phyloP scores from a whole-genome alignment of 2,113 vertebrate species.

The Ciconia maguari region DNA sequence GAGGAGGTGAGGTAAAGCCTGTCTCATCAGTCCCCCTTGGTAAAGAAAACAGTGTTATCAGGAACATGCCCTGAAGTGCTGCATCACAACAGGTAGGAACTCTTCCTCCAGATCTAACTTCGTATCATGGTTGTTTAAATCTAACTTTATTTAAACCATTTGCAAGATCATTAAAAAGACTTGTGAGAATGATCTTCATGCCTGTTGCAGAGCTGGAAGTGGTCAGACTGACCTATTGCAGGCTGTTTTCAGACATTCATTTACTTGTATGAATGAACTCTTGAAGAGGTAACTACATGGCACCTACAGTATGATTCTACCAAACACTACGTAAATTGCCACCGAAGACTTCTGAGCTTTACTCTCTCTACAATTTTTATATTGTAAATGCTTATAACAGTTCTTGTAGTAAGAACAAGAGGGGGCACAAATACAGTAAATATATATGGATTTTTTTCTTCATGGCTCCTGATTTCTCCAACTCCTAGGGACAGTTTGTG shows the following conservation, averaged over 20 bases:
- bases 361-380: neutral
- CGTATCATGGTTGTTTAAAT: neutral
- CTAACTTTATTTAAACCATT: neutral
- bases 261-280: neutral
- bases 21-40: neutral
- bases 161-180: neutral
- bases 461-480: neutral
- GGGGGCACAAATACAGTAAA: neutral
- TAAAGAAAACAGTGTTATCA: neutral
- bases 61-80: neutral
- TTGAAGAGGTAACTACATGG: neutral
- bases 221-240: neutral
- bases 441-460: neutral
- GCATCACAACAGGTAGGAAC: neutral
- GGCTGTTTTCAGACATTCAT: neutral
- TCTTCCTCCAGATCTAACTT: neutral
- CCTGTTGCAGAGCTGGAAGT: neutral
- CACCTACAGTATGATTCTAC: neutral
- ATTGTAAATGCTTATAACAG: neutral
- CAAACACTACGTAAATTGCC: neutral
- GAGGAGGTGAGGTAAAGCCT: neutral
- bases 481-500: neutral
- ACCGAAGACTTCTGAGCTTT: neutral
- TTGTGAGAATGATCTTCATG: neutral
- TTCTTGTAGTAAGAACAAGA: neutral